Percentiles rank a stretch among this genome's conserved stretches.
Evolutionary conservation across 1,140 invertebrate species (phyloP).

Genomic region (Heliconius hermathena): DNA sequence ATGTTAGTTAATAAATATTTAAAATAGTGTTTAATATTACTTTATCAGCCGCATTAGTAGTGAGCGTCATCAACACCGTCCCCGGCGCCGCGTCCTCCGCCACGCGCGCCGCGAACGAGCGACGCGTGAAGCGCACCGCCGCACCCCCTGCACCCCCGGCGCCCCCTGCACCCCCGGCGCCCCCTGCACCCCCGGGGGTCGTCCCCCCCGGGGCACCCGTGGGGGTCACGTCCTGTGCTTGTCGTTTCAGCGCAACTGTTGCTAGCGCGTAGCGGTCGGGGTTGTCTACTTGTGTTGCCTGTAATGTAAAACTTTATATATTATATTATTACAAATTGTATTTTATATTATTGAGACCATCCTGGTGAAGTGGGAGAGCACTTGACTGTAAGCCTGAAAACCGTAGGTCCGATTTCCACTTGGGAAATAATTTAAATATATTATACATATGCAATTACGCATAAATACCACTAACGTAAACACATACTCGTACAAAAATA

Average conservation of each 20-base stretch:
- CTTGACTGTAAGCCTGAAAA: no score
- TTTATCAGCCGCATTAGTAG: constrained; percentile 54
- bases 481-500: no score
- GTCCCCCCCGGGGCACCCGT: not conserved
- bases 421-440: no score
- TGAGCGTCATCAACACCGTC: constrained; percentile 85
- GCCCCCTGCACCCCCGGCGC: not conserved
- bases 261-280: constrained; percentile 92
- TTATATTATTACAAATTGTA: no score
- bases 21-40: not conserved
- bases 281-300: constrained; percentile 94
- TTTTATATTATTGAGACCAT: no score
- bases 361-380: no score
- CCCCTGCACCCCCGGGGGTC: not conserved
- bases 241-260: constrained; percentile 86
- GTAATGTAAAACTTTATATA: not conserved
- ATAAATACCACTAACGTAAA: no score
- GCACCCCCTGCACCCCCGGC: constrained; percentile 78
- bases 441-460: no score
- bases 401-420: no score
- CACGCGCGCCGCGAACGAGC: constrained; percentile 87
- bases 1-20: no score
- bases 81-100: constrained; percentile 89
- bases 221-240: constrained; percentile 57
- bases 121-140: constrained; percentile 88